Conservation (phyloP, 2,113 vertebrate species). For the Lates calcarifer region DNA sequence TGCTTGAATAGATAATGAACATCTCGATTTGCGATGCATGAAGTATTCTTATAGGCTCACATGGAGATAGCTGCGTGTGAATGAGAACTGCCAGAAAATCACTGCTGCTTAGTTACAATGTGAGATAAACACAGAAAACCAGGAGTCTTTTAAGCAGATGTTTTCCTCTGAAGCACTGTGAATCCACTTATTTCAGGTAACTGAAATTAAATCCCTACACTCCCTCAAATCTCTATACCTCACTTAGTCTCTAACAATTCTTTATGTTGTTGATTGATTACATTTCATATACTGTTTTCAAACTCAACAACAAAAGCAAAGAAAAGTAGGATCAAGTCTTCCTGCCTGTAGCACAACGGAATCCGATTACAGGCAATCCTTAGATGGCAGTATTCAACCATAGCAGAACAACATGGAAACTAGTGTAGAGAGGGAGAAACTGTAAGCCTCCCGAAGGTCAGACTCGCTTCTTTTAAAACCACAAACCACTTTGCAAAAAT, state of each 20-base stretch:
- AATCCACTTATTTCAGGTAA: constrained; percentile 12
- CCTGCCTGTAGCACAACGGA: constrained; percentile 41
- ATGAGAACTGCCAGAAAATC: constrained; percentile 9
- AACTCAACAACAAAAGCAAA: constrained; percentile 6
- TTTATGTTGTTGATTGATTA: neutral
- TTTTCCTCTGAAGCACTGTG: neutral
- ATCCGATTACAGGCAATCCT: constrained; percentile 66
- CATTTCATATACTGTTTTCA: constrained; percentile 24
- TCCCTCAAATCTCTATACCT: neutral
- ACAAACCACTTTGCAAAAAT: constrained; percentile 30
- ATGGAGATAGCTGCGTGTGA: neutral
- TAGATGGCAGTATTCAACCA: constrained; percentile 82
- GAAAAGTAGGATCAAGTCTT: constrained; percentile 24
- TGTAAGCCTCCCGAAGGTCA: constrained; percentile 56
- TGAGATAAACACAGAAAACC: neutral
- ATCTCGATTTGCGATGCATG: neutral
- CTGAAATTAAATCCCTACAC: neutral
- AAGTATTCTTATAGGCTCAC: neutral
- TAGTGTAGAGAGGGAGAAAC: neutral
- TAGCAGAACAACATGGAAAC: constrained; percentile 55
- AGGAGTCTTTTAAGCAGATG: neutral
- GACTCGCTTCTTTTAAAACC: constrained; percentile 35
- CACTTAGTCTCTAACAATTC: constrained; percentile 10
- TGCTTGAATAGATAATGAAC: constrained; percentile 12
- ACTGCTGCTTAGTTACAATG: neutral